Evolutionary conservation across 2,113 vertebrate genomes (phyloP), one percentile per base, ranked within the genome.

Genomic region (Acanthisitta chloris): DNA sequence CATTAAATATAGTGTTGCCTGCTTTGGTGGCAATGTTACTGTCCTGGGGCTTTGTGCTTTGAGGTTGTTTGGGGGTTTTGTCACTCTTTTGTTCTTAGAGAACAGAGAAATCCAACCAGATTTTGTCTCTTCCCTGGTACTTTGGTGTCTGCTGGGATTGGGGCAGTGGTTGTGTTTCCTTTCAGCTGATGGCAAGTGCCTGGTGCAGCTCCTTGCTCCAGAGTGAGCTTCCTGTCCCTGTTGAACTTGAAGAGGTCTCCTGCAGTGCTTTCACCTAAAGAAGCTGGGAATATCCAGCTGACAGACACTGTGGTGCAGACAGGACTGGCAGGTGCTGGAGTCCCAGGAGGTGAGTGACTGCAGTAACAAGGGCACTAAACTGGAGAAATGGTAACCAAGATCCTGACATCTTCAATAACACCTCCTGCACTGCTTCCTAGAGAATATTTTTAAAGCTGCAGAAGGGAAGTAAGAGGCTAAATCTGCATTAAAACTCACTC

Each of bases 291-390:
- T 14, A 10, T 70, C 19, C 40, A 15, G 11, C 49, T 36, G 28
- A 49, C 31, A 76, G 6, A 25, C 9, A 1, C 0, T 38, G 17
- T 51, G 36, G 49, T 59, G 19, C 3, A 14, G 74, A 11, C 1
- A 1, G 45, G 23, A 51, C 29, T 15, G 34, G 38, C 1, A 1
- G 55, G 26, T 28, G 17, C 58, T 33, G 38, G 52, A 59, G 40
- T 52, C 29, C 3, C 12, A 7, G 40, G 65, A 65, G 34, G 33
- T 17, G 18, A 18, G 43, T 48, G 38, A 49, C 51, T 67, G 40
- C 38, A 80, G 1, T 5, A 46, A 28, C 67, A 48, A 2, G 31
- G 17, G 40, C 18, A 24, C 42, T 46, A n/a, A 72, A 17, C 21
- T 69, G 49, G 18, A 26, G 20, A 9, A 57, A 34, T 11, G 7